Evolutionary conservation across 1,140 invertebrate species (phyloP), one percentile per base, ranked within the genome.

Genomic region (Hydropsyche tenuis): DNA sequence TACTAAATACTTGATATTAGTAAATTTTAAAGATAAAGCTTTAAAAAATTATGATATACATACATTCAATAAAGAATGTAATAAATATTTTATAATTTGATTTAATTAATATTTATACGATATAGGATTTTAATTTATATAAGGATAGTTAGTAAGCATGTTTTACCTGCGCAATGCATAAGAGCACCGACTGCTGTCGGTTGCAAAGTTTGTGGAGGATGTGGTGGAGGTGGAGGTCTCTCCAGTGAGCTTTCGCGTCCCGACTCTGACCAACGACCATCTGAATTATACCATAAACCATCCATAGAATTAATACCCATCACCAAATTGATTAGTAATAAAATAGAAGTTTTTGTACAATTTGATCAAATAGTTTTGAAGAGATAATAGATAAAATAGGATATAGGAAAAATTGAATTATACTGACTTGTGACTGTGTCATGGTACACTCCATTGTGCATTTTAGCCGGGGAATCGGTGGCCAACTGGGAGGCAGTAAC

Each of bases 401-500:
- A 22, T 43, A 16, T 60, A 5, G 12, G 18, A 74, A 48, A 16
- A 48, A 48, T n/a, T 14, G 14, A 43, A 43, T 43, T 43, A 60
- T 60, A 87, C 87, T 84, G 81, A 93, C 91, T 90, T 84, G 89
- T 86, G 76, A 88, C 87, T 77, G 89, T 87, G 72, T 91, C 89
- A 79, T 91, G 91, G 80, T 92, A 91, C 68, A 89, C 86, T 9
- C 91, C 91, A 79, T 93, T 92, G 78, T 88, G 87, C 86, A 92
- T 88, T 82, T 92, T 92, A 75, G 91, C 91, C 16, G 93, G 93
- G 30, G 92, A 93, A 81, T 94, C 93, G 0, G 92, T 94, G 68
- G 93, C 93, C 30, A 96, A 81, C 83, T 96, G 94, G 11, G 94
- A 95, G 53, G 94, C 94, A 0, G 94, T 96, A 1, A 96, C 94